These are phyloP conservation scores for Quadriops clusia DNA, from an alignment of 2,888 invertebrate species.

Conservation along the genomic window DNA sequence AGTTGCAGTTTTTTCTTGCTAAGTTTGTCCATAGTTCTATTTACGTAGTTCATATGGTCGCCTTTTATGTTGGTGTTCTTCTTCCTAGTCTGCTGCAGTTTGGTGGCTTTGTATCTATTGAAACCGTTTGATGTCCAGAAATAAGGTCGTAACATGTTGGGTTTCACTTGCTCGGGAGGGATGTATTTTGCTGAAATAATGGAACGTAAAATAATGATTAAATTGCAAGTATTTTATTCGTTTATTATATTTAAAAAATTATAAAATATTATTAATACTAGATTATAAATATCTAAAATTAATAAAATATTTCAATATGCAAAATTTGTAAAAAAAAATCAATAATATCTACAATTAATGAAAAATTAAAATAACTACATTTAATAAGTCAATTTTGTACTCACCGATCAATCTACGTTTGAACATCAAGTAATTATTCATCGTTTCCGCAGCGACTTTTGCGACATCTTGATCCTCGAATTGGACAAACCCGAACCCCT, in stretches of 20 bases:
- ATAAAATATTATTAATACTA: too few relatives aligned
- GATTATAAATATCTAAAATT: too few relatives aligned
- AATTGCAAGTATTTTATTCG: too few relatives aligned
- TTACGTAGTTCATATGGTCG: constrained; percentile 35
- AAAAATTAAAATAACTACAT: constrained; percentile 3
- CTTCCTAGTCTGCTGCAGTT: constrained; percentile 6
- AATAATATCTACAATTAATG: constrained; percentile 5
- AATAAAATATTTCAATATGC: too few relatives aligned
- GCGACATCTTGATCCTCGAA: constrained; percentile 78
- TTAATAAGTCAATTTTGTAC: too few relatives aligned
- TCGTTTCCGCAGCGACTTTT: constrained; percentile 85
- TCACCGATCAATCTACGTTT: constrained; percentile 81
- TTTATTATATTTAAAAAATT: too few relatives aligned
- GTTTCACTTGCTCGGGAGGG: constrained; percentile 55
- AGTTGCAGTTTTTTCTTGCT: constrained; percentile 39
- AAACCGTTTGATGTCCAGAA: too few relatives aligned
- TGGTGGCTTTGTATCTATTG: too few relatives aligned
- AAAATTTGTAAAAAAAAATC: constrained; percentile 5
- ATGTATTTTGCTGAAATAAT: constrained; percentile 60
- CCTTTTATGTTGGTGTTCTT: constrained; percentile 19
- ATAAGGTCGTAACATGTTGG: too few relatives aligned
- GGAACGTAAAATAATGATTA: too few relatives aligned
- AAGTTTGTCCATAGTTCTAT: constrained; percentile 35
- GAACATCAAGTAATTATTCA: constrained; percentile 97
- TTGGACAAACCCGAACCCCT: constrained; percentile 85